Base-by-base conservation (phyloP, 2,113 vertebrate genomes). In the Crotalus tigris region DNA sequence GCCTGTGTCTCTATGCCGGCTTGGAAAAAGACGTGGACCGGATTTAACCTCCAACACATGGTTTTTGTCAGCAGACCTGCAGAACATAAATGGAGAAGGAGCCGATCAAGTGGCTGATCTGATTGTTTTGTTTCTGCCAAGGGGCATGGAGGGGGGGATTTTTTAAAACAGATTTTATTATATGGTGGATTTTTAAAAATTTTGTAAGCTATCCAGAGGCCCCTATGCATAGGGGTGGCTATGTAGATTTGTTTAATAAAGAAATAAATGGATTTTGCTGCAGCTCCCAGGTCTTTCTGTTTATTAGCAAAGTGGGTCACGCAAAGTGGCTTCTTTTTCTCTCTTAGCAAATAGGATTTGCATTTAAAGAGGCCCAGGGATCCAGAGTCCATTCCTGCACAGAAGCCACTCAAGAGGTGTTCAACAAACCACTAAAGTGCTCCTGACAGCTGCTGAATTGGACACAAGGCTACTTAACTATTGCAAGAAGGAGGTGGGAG, bases 391-490 rank as follows among this genome's bases (percentile, higher is more conserved):
- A 55, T 92, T 94, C 64, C 49, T 90, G 85, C 0, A 0, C 0
- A 9, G 89, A 24, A 64, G 61, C 95, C 93, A 95, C 57, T 39
- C 49, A 93, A 24, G 21, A 15, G 90, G 91, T 75, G 12, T 49
- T 87, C 7, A 59, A 57, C 93, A 94, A 49, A 3, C 91, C 90
- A 0, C 75, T 91, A 39, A 89, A 94, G 92, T 59, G 44, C 92
- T 91, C 81, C 39, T 58, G 92, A 92, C 94, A 96, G 94, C 95
- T 96, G 95, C 93, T 94, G 0, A 0, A 89, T 0, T 0, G 13
- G 81, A 91, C 87, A 55, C 94, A 94, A 91, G 94, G 96, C 95
- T 94, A 94, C 93, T 55, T 93, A 90, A 33, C 87, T 9, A 87
- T 24, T 2, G 12, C 0, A 2, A 94, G 93, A 53, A 91, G 92